phyloP scores from a whole-genome alignment of 2,797 vertebrate genomes.

The Syngnathus rostellatus region DNA sequence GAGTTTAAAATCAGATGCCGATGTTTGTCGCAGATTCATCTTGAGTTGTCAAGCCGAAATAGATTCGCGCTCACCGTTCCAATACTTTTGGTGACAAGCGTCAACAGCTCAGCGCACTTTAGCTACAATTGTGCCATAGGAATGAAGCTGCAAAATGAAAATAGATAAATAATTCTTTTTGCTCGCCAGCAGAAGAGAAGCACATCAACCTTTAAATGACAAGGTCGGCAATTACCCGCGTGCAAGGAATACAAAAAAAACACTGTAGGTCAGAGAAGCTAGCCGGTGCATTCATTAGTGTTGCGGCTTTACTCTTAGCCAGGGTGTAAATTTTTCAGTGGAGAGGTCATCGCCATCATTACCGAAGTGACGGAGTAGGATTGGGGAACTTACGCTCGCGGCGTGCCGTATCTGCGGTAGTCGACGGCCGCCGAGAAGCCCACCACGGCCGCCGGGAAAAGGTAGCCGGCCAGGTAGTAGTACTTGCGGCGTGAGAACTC shows the following conservation, averaged over 20 bases:
- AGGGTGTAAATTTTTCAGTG: slow-evolving; percentile 50
- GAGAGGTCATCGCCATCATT: slow-evolving; percentile 53
- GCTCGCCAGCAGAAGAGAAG: slow-evolving; percentile 41
- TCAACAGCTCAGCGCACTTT: background rate
- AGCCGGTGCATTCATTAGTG: slow-evolving; percentile 51
- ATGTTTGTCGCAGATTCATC: background rate
- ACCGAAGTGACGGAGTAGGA: slow-evolving; percentile 19
- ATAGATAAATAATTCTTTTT: slow-evolving; percentile 41
- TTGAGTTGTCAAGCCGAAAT: background rate
- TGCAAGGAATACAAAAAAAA: slow-evolving; percentile 41
- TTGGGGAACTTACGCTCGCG: slow-evolving; percentile 81
- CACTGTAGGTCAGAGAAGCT: slow-evolving; percentile 33
- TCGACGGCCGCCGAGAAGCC: slow-evolving; percentile 94
- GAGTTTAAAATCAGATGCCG: no score
- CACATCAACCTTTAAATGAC: slow-evolving; percentile 55
- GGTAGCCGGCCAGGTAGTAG: slow-evolving; percentile 92
- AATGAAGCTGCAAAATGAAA: slow-evolving; percentile 33
- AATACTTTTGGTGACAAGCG: background rate
- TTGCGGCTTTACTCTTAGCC: slow-evolving; percentile 36
- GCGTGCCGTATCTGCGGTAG: slow-evolving; percentile 93
- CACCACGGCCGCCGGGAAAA: slow-evolving; percentile 91
- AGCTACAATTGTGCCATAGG: slow-evolving; percentile 1
- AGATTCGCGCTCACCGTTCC: background rate
- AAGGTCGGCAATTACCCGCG: slow-evolving; percentile 58
- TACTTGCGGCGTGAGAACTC: slow-evolving; percentile 97